Conservation (phyloP, 2,797 vertebrate species). For the Sebastes miniatus region DNA sequence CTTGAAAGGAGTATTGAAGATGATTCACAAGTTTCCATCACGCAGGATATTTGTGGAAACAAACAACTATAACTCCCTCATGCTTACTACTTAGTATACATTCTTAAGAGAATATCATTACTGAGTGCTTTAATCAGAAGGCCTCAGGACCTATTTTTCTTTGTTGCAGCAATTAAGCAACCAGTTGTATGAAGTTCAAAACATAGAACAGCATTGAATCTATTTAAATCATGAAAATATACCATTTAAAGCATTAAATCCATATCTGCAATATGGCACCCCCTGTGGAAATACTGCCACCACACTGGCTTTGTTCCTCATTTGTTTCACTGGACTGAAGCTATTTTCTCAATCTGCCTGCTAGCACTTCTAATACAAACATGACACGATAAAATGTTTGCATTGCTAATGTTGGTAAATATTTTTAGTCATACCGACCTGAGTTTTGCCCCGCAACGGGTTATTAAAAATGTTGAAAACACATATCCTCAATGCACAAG, state of each 20-base stretch:
- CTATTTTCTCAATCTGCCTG: not conserved
- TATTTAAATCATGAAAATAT: not conserved
- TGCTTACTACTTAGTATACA: not conserved
- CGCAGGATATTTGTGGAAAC: not conserved
- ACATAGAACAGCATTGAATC: not conserved
- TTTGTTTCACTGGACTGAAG: conserved; percentile 19
- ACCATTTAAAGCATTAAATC: not conserved
- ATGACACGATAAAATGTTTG: conserved; percentile 56
- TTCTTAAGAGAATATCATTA: not conserved
- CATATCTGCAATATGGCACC: not conserved
- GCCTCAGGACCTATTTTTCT: not conserved
- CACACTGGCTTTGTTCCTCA: conserved; percentile 35
- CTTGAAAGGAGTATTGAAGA: not conserved
- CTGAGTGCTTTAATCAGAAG: not conserved
- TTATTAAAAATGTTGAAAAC: conserved; percentile 55
- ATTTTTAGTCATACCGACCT: conserved; percentile 62
- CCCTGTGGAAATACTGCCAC: conserved; percentile 45
- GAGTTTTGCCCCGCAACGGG: conserved; percentile 2
- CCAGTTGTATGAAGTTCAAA: not conserved
- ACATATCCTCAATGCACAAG: conserved; percentile 47
- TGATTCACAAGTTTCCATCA: not conserved
- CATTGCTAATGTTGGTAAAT: conserved; percentile 67
- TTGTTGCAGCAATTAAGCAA: not conserved
- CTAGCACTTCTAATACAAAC: conserved; percentile 17
- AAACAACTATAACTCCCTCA: not conserved